Conservation (phyloP, 2,113 vertebrate genomes). For the Megalops atlanticus region DNA sequence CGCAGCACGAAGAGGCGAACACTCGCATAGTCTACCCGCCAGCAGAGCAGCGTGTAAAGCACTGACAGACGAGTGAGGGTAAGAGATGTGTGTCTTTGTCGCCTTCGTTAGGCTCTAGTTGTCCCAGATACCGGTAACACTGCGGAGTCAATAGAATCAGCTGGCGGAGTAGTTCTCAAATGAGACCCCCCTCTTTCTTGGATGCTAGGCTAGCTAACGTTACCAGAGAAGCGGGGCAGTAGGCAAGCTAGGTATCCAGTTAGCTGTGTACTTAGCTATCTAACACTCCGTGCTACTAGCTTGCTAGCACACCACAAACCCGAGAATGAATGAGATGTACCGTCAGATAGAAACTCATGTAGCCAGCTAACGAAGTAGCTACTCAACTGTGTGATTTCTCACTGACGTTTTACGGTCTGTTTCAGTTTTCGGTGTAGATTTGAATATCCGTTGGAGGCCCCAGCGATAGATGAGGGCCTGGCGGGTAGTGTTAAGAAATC, state of each 20-base stretch:
- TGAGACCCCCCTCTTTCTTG: conserved; percentile 32
- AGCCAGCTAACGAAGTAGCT: too few species aligned
- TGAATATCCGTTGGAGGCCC: background rate
- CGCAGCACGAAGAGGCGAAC: conserved; percentile 66
- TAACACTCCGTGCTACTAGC: background rate
- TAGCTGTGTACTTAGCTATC: too few species aligned
- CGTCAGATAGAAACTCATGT: conserved; percentile 9
- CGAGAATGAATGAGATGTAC: conserved; percentile 12
- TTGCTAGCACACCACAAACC: background rate
- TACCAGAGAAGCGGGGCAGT: background rate
- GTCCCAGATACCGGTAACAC: background rate
- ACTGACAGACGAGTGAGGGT: conserved; percentile 49
- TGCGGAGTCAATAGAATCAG: background rate
- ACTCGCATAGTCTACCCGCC: conserved; percentile 35
- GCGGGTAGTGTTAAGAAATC: background rate
- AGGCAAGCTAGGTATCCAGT: background rate
- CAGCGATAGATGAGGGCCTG: conserved; percentile 33
- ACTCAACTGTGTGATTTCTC: background rate
- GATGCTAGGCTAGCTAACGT: conserved; percentile 36
- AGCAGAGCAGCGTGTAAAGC: conserved; percentile 21
- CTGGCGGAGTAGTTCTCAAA: conserved; percentile 42
- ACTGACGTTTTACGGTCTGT: background rate
- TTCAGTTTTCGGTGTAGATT: background rate
- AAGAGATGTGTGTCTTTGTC: conserved; percentile 44
- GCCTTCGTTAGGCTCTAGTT: conserved; percentile 9